A percentile compares a stretch with the other conserved stretches of the same genome.
These are phyloP conservation scores for Rousettus leschenaultii DNA, from an alignment of 2,113 vertebrate species.

Conservation along the genomic window DNA sequence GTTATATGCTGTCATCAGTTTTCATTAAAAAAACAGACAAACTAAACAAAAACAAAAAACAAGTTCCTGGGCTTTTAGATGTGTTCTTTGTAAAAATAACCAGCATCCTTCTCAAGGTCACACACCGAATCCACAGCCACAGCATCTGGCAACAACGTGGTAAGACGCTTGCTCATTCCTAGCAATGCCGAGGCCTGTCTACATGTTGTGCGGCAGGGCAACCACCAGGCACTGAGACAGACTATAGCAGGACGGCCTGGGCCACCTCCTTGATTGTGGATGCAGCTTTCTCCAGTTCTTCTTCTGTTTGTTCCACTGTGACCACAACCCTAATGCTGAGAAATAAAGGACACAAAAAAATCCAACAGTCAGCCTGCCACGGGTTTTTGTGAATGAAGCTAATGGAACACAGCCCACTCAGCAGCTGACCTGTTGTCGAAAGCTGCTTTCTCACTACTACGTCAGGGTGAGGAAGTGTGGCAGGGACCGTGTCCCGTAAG, in stretches of 20 bases:
- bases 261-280: constrained; percentile 89
- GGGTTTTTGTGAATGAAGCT: not conserved
- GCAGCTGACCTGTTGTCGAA: too few relatives aligned
- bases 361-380: rapidly evolving
- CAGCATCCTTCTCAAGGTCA: constrained; percentile 27
- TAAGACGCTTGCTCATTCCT: not conserved
- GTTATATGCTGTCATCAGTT: not conserved
- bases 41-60: not conserved
- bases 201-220: not conserved
- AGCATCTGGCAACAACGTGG: not conserved
- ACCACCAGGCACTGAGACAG: not conserved
- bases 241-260: constrained; percentile 81
- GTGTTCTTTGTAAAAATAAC: not conserved
- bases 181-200: not conserved
- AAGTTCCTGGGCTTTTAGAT: constrained; percentile 25
- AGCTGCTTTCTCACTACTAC: rapidly evolving
- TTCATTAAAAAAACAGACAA: not conserved
- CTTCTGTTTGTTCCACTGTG: constrained; percentile 91
- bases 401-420: rapidly evolving
- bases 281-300: constrained; percentile 90
- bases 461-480: rapidly evolving
- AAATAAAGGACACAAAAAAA: constrained; percentile 56
- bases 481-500: rapidly evolving
- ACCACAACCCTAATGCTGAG: constrained; percentile 93
- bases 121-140: not conserved